Evolutionary conservation across 1,140 invertebrate genomes (phyloP).

Genomic region (Neodiprion lecontei): DNA sequence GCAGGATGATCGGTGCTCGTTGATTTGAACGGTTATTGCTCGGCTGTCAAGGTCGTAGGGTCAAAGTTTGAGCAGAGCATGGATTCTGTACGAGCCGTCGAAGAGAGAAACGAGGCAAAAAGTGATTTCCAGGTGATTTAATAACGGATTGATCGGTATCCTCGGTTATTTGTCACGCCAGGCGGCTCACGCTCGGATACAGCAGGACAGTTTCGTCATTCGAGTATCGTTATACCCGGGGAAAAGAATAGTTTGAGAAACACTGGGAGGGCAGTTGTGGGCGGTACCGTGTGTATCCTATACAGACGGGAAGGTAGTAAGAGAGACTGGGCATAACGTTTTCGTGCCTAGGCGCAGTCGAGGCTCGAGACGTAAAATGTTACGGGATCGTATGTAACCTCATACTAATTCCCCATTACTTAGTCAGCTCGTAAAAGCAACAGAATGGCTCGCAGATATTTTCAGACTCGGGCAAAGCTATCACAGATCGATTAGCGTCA

Average conservation of each 20-base stretch:
- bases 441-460: no score
- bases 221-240: background rate
- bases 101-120: no score
- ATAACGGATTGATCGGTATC: no score
- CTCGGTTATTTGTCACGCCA: no score
- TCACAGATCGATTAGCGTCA: no score
- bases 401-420: constrained; percentile 55
- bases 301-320: constrained; percentile 32
- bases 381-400: constrained; percentile 35
- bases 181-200: no score
- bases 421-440: background rate
- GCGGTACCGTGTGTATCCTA: constrained; percentile 52
- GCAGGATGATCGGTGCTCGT: background rate
- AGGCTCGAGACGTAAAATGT: background rate
- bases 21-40: background rate
- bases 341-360: constrained; percentile 54
- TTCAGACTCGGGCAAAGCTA: no score
- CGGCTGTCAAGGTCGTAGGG: background rate
- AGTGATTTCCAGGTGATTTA: no score
- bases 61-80: background rate
- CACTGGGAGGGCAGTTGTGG: constrained; percentile 50
- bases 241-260: constrained; percentile 40
- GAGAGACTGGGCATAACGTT: constrained; percentile 24
- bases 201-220: no score
- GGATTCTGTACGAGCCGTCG: no score